These are phyloP conservation scores for Nannospalax galili DNA, from an alignment of 2,113 vertebrate genomes.

Conservation along the genomic window DNA sequence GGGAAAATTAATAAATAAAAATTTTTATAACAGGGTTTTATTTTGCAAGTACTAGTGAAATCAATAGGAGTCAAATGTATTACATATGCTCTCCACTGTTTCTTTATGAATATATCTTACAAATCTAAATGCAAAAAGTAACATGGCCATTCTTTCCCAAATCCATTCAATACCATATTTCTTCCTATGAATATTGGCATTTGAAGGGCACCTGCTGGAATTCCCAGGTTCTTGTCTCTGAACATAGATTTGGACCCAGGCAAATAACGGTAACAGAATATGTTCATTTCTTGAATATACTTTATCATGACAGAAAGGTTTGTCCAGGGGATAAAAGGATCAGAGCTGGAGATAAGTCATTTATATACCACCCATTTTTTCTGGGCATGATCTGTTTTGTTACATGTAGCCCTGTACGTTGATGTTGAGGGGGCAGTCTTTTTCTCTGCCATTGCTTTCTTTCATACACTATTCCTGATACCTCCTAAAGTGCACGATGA, in stretches of 20 bases:
- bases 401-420: neutral
- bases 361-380: neutral
- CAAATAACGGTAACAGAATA: neutral
- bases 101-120: neutral
- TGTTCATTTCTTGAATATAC: neutral
- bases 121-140: neutral
- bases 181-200: neutral
- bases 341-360: neutral
- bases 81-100: neutral
- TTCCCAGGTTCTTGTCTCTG: neutral
- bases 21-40: neutral
- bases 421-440: neutral
- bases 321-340: neutral
- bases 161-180: neutral
- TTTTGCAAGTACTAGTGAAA: constrained; percentile 29
- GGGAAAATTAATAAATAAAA: constrained; percentile 29
- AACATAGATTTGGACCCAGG: neutral
- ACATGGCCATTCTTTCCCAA: neutral
- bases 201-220: neutral
- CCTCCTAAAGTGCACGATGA: neutral
- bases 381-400: neutral
- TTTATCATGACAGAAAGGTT: neutral
- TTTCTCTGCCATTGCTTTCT: neutral
- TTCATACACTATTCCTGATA: neutral
- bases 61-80: neutral